Percentiles rank a stretch among this genome's conserved stretches.
Evolutionary conservation across 2,888 invertebrate genomes (phyloP).

Genomic region (Nysson spinosus): DNA sequence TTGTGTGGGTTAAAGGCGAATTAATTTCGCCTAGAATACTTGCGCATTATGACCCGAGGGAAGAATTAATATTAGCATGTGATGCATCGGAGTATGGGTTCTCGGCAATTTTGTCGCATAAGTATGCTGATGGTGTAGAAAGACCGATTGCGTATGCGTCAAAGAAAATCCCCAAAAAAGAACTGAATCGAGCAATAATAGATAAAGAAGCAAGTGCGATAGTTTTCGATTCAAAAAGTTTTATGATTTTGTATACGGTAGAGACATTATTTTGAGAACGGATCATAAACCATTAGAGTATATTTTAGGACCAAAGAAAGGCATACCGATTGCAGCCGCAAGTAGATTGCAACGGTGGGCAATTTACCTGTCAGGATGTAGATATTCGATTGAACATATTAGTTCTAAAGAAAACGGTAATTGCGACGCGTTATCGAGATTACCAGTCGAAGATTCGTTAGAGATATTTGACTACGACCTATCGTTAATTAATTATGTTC

Average conservation of each 20-base stretch:
- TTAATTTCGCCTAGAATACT: conserved; percentile 28
- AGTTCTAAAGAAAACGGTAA: no score
- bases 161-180: conserved; percentile 16
- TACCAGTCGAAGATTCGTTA: no score
- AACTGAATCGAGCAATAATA: background rate
- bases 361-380: conserved; percentile 30
- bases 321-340: conserved; percentile 24
- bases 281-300: background rate
- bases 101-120: conserved; percentile 37
- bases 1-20: conserved; percentile 39
- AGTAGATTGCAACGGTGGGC: conserved; percentile 39
- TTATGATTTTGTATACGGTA: background rate
- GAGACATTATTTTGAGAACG: background rate
- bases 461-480: no score
- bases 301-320: conserved; percentile 4
- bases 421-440: no score
- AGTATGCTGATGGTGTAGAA: conserved; percentile 26
- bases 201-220: background rate
- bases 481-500: no score
- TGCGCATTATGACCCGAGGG: conserved; percentile 35
- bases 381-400: conserved; percentile 29
- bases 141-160: conserved; percentile 24
- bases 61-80: conserved; percentile 34
- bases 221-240: background rate
- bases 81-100: conserved; percentile 43